phyloP scores from a whole-genome alignment of 2,888 invertebrate genomes.

The Sclerodermus sp. region DNA sequence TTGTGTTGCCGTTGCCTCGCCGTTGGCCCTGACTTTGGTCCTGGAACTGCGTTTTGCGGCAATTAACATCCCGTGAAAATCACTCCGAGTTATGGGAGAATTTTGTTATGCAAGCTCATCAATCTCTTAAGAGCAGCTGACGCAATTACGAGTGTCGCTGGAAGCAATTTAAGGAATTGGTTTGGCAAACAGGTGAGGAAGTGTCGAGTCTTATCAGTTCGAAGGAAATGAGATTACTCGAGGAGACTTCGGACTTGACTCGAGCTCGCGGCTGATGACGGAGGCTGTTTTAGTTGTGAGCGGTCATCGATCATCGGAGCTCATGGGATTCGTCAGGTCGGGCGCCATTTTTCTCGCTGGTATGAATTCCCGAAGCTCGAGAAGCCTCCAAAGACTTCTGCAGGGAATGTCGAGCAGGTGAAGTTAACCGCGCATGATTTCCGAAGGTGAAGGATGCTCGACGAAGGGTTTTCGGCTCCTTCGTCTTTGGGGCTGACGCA shows the following conservation, averaged over 20 bases:
- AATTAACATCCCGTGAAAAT: no score
- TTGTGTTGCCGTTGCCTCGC: no score
- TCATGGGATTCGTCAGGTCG: conserved; percentile 30
- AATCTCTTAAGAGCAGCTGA: background rate
- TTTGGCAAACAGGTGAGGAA: no score
- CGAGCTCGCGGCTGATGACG: conserved; percentile 1
- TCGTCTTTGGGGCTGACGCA: no score
- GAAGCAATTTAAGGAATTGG: background rate
- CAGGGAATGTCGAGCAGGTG: conserved; percentile 23
- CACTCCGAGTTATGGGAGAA: no score
- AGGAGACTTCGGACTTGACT: conserved; percentile 22
- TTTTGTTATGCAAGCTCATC: background rate
- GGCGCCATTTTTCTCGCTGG: conserved; percentile 29
- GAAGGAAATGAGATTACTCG: conserved; percentile 4
- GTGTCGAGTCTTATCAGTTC: conserved; percentile 1
- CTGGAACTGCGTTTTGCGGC: no score
- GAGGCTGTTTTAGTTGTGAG: background rate
- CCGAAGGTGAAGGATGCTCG: no score
- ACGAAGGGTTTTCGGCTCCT: no score
- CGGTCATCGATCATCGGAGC: conserved; percentile 33
- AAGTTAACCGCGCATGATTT: conserved; percentile 6
- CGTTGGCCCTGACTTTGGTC: no score
- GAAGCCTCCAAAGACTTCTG: conserved; percentile 3
- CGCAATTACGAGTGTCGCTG: background rate
- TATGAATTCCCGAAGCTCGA: conserved; percentile 14